phyloP scores from a whole-genome alignment of 1,140 invertebrate species.

The Protaetia brevitarsis region DNA sequence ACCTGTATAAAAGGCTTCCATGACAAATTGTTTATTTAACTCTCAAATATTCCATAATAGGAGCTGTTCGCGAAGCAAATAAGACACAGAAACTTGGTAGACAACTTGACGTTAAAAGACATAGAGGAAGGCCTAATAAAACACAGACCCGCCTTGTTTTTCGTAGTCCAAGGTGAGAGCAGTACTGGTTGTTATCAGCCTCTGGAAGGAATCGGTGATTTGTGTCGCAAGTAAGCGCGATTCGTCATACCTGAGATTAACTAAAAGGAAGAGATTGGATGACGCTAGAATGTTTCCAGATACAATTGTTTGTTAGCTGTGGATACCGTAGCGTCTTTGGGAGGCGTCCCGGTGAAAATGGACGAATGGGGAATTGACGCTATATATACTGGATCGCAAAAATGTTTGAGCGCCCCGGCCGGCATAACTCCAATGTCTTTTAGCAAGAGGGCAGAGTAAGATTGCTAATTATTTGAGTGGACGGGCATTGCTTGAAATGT shows the following conservation, averaged over 20 bases:
- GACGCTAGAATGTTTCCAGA: constrained; percentile 43
- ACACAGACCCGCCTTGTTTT: constrained; percentile 67
- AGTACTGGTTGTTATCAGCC: constrained; percentile 80
- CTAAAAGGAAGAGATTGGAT: background rate
- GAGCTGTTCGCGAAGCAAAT: constrained; percentile 47
- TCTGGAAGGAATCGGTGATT: constrained; percentile 68
- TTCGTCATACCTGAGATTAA: background rate
- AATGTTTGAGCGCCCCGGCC: constrained; percentile 76
- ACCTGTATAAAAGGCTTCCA: too few relatives aligned
- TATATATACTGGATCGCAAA: constrained; percentile 81
- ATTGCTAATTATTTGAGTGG: background rate
- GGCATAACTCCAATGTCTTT: constrained; percentile 86
- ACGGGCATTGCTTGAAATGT: too few relatives aligned
- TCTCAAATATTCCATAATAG: constrained; percentile 23
- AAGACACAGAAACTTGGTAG: constrained; percentile 51
- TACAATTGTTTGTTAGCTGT: constrained; percentile 73
- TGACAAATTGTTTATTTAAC: too few relatives aligned
- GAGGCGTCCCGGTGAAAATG: constrained; percentile 71
- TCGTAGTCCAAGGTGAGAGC: constrained; percentile 82
- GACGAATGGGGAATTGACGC: constrained; percentile 80
- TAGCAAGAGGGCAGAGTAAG: constrained; percentile 70
- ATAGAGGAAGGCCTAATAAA: constrained; percentile 60
- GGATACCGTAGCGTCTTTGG: constrained; percentile 81
- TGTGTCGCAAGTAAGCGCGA: constrained; percentile 66
- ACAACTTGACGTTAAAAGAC: constrained; percentile 57